Evolutionary conservation across 1,140 invertebrate genomes (phyloP).

Genomic region (Amyelois transitella): DNA sequence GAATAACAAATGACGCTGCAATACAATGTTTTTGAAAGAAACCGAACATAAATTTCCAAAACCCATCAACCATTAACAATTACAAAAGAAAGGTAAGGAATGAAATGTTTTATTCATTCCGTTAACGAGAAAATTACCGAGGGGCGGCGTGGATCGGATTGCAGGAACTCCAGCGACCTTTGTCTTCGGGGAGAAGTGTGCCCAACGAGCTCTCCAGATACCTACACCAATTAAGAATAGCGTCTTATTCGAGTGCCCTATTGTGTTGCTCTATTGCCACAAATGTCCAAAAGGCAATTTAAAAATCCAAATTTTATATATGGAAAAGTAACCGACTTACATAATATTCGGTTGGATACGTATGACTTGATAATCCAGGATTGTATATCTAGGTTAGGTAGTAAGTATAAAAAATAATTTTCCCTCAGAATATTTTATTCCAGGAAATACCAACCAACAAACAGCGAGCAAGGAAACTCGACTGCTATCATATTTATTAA

Average conservation of each 20-base stretch:
- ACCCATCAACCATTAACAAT: slow-evolving; percentile 71
- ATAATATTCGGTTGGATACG: not conserved
- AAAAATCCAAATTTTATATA: not conserved
- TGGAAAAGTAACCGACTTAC: not conserved
- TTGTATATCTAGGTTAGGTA: no score
- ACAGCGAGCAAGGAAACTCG: not conserved
- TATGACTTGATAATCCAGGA: no score
- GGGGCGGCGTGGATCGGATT: slow-evolving; percentile 67
- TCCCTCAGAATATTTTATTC: not conserved
- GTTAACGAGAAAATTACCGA: slow-evolving; percentile 72
- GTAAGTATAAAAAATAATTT: not conserved
- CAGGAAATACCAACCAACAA: not conserved
- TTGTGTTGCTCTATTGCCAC: slow-evolving; percentile 24
- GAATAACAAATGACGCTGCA: slow-evolving; percentile 20
- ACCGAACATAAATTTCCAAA: slow-evolving; percentile 64
- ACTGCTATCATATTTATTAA: not conserved
- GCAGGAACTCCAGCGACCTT: slow-evolving; percentile 59
- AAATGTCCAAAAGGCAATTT: slow-evolving; percentile 12
- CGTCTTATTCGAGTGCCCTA: slow-evolving; percentile 34
- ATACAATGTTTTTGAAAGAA: slow-evolving; percentile 42
- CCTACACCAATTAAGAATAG: slow-evolving; percentile 55
- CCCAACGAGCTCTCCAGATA: slow-evolving; percentile 58
- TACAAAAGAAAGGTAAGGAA: slow-evolving; percentile 71
- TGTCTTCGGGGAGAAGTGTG: slow-evolving; percentile 63
- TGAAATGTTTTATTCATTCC: slow-evolving; percentile 74